Evolutionary conservation across 2,888 invertebrate genomes (phyloP).

Genomic region (Megastigmus dorsalis): DNA sequence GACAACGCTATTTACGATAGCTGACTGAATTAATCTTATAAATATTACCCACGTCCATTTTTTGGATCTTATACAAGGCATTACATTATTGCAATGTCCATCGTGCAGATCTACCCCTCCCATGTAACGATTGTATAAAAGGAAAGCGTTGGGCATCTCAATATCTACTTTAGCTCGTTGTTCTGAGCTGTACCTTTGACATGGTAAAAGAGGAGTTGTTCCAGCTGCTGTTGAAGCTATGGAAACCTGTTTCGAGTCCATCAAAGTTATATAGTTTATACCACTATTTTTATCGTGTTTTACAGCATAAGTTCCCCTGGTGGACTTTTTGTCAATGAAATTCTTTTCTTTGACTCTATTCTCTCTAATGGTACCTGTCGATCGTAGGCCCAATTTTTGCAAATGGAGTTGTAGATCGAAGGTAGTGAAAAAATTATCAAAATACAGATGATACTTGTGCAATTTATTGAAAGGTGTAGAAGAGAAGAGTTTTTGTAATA

Average conservation of each 20-base stretch:
- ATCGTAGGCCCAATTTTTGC: no score
- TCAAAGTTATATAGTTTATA: no score
- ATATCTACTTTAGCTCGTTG: slow-evolving; percentile 19
- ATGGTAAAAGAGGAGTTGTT: no score
- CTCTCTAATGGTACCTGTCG: no score
- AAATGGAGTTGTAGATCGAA: slow-evolving; percentile 16
- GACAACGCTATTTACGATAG: slow-evolving; percentile 1
- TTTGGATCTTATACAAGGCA: slow-evolving; percentile 33
- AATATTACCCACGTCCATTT: slow-evolving; percentile 40
- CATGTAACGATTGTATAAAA: slow-evolving; percentile 17
- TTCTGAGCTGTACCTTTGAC: no score
- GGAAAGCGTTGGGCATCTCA: slow-evolving; percentile 13
- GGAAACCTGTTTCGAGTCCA: no score
- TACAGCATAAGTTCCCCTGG: no score
- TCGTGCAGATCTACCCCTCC: slow-evolving; percentile 31
- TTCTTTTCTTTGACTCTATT: no score
- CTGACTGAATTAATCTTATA: no score
- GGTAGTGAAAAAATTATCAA: slow-evolving; percentile 15
- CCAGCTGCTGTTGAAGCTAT: no score
- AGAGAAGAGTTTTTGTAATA: slow-evolving; percentile 41
- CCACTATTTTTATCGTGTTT: no score
- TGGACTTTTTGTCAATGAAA: no score
- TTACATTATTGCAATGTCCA: slow-evolving; percentile 34
- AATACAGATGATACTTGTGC: slow-evolving; percentile 49
- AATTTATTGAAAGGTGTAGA: neutral